Evolutionary conservation across 2,888 invertebrate species (phyloP).

Genomic region (Neoaliturus tenellus): DNA sequence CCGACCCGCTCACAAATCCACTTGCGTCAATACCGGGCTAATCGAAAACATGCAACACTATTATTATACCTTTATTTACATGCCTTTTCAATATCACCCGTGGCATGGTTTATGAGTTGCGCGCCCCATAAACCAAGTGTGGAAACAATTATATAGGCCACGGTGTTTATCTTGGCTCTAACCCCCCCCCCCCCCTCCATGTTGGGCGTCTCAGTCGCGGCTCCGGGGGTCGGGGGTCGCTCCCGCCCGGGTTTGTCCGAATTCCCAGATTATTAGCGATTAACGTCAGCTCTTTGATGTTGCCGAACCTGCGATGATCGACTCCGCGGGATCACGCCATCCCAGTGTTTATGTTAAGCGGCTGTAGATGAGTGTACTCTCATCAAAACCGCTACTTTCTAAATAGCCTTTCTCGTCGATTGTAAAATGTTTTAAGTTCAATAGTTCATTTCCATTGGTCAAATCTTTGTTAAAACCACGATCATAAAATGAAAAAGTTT

Average conservation of each 20-base stretch:
- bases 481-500: no score
- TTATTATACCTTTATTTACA: slow-evolving; percentile 53
- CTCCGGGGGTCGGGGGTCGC: neutral
- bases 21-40: slow-evolving; percentile 46
- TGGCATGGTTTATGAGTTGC: slow-evolving; percentile 38
- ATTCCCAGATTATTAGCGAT: slow-evolving; percentile 41
- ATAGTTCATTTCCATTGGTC: no score
- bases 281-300: neutral
- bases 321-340: neutral
- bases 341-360: neutral
- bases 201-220: neutral
- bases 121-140: slow-evolving; percentile 23
- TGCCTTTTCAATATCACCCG: slow-evolving; percentile 52
- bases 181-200: neutral
- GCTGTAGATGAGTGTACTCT: no score
- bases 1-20: slow-evolving; percentile 39
- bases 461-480: no score
- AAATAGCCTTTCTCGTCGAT: no score
- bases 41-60: slow-evolving; percentile 51
- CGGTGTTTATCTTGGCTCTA: slow-evolving; percentile 13
- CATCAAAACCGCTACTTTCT: no score
- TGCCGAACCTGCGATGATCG: slow-evolving; percentile 8
- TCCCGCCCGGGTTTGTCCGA: neutral
- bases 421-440: no score
- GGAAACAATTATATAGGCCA: slow-evolving; percentile 39